Percentiles rank a stretch among this genome's conserved stretches.
Conservation (phyloP, 2,797 vertebrate genomes). For the Phoxinus dragarum region DNA sequence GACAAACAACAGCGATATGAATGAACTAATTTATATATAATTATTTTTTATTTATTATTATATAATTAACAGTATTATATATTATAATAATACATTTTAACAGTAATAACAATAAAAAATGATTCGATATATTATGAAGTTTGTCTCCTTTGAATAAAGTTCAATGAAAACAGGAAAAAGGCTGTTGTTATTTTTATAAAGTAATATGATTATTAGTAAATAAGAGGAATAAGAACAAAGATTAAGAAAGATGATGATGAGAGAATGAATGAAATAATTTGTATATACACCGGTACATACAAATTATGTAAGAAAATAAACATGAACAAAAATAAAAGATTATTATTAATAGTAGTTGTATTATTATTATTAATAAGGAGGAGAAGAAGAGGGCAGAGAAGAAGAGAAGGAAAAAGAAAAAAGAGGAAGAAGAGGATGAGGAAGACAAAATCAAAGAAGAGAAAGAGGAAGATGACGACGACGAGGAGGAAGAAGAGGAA, state of each 20-base stretch:
- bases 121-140: background rate
- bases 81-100: background rate
- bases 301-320: too few species aligned
- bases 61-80: too few species aligned
- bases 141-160: background rate
- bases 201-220: background rate
- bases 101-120: too few species aligned
- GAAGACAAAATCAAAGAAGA: too few species aligned
- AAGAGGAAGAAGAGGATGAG: too few species aligned
- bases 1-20: background rate
- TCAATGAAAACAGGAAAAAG: background rate
- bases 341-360: too few species aligned
- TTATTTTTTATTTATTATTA: background rate
- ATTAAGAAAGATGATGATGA: background rate
- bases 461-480: accelerated
- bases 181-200: background rate
- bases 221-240: background rate
- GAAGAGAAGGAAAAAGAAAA: too few species aligned
- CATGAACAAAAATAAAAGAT: too few species aligned
- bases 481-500: accelerated
- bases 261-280: too few species aligned
- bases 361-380: too few species aligned
- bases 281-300: too few species aligned
- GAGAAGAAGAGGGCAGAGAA: too few species aligned
- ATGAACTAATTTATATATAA: background rate